Percentiles rank a stretch among this genome's conserved stretches.
phyloP scores from a whole-genome alignment of 2,113 vertebrate species.

The Cinclus mexicanus region DNA sequence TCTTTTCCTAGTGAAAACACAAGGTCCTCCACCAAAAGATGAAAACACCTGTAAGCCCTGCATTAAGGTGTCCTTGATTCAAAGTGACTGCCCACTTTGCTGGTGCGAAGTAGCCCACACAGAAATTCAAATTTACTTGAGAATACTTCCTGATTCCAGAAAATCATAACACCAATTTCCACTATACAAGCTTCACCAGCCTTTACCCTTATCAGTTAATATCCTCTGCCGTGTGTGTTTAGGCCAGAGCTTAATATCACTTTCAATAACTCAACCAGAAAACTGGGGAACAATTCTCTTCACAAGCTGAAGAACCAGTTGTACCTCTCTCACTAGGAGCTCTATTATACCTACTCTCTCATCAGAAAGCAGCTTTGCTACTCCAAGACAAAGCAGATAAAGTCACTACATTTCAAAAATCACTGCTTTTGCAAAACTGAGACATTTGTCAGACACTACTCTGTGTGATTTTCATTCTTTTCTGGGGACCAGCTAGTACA shows the following conservation, averaged over 20 bases:
- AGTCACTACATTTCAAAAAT: background rate
- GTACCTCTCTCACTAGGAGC: background rate
- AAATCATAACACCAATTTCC: background rate
- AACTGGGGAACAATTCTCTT: background rate
- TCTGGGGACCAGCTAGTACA: background rate
- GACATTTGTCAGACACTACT: background rate
- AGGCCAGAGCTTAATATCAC: background rate
- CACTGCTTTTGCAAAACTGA: background rate
- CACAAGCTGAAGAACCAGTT: background rate
- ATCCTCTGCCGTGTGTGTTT: background rate
- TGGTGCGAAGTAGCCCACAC: background rate
- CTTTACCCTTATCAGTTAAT: background rate
- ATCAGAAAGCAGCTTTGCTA: background rate
- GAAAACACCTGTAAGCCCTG: background rate
- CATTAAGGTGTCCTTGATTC: background rate
- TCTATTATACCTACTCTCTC: background rate
- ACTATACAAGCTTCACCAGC: background rate
- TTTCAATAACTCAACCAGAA: background rate
- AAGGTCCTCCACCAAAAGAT: background rate
- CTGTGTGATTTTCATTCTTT: background rate
- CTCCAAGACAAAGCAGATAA: background rate
- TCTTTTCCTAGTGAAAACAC: background rate
- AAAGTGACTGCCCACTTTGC: background rate
- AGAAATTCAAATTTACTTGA: background rate
- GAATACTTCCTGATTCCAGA: background rate